phyloP scores from a whole-genome alignment of 2,888 invertebrate species.

The Therioaphis trifolii region DNA sequence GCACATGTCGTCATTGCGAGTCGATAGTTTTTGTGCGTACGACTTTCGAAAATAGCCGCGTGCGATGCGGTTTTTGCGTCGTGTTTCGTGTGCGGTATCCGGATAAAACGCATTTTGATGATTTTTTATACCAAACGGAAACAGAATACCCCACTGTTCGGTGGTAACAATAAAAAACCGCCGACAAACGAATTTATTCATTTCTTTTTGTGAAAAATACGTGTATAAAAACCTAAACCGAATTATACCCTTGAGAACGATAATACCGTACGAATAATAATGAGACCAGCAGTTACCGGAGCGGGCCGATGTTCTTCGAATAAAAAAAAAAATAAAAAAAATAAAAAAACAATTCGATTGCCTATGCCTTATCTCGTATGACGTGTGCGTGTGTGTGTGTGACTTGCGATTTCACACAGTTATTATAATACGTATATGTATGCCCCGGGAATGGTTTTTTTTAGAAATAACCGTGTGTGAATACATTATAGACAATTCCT shows the following conservation, averaged over 20 bases:
- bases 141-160: constrained; percentile 11
- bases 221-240: constrained; percentile 50
- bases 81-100: constrained; percentile 26
- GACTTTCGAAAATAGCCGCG: not conserved
- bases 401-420: constrained; percentile 15
- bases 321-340: too few relatives aligned
- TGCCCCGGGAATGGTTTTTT: not conserved
- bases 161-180: constrained; percentile 43
- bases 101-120: constrained; percentile 40
- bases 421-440: too few relatives aligned
- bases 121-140: constrained; percentile 49
- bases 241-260: constrained; percentile 59
- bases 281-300: constrained; percentile 33
- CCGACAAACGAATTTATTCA: constrained; percentile 59
- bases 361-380: not conserved
- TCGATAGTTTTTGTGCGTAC: too few relatives aligned
- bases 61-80: not conserved
- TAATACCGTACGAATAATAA: constrained; percentile 58
- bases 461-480: constrained; percentile 15
- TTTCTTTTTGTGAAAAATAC: constrained; percentile 46
- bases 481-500: not conserved
- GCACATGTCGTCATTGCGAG: too few relatives aligned
- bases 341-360: constrained; percentile 23
- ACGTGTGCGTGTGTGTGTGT: not conserved
- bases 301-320: not conserved